Percentiles rank a stretch among this genome's conserved stretches.
These are phyloP conservation scores for Ara ararauna DNA, from an alignment of 2,797 vertebrate species.

Conservation along the genomic window DNA sequence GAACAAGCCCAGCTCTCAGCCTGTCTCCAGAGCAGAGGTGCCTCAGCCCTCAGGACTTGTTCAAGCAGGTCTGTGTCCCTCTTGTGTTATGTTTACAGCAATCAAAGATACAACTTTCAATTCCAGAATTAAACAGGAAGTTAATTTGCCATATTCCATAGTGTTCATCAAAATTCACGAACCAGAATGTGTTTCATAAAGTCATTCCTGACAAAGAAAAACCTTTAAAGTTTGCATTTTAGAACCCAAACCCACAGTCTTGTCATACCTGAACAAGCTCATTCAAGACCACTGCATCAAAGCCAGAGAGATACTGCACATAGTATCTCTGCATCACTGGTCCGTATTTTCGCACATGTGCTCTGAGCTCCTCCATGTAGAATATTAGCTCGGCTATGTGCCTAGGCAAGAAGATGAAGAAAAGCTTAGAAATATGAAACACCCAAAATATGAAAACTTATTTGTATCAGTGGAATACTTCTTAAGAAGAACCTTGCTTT, in stretches of 20 bases:
- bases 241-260: background rate
- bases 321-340: conserved; percentile 99
- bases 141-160: background rate
- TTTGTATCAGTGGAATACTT: background rate
- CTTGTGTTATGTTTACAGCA: background rate
- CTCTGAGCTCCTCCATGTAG: conserved; percentile 98
- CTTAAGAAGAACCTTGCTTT: background rate
- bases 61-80: background rate
- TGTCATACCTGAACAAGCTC: conserved; percentile 93
- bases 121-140: background rate
- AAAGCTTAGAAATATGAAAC: background rate
- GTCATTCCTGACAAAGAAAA: background rate
- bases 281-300: conserved; percentile 97
- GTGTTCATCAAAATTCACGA: background rate
- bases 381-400: conserved; percentile 98
- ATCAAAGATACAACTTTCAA: background rate
- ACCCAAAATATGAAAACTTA: background rate
- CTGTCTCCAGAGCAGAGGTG: background rate
- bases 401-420: conserved; percentile 69
- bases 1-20: background rate
- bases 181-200: background rate
- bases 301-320: conserved; percentile 96
- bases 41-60: background rate
- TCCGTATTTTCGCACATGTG: conserved; percentile 94
- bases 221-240: background rate